A percentile compares a stretch with the other conserved stretches of the same genome.
Evolutionary conservation across 2,888 invertebrate genomes (phyloP).

Genomic region (Rhorus exstirpatorius): DNA sequence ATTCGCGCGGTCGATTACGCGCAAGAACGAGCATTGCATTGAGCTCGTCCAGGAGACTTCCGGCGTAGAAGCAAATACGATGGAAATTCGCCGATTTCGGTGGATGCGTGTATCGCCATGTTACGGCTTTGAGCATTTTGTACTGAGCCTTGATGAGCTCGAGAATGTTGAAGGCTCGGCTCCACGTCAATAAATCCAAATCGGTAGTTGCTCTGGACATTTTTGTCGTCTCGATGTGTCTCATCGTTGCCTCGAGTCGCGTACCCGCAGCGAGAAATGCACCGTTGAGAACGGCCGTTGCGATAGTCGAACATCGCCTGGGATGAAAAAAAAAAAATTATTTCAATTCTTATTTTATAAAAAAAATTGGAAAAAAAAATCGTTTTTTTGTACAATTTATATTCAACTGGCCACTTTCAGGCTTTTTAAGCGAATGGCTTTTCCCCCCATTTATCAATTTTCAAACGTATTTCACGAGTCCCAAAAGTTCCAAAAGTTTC

Average conservation of each 20-base stretch:
- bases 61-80: constrained; percentile 82
- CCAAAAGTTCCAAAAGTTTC: too few species aligned
- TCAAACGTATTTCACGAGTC: too few species aligned
- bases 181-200: constrained; percentile 71
- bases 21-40: constrained; percentile 75
- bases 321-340: too few species aligned
- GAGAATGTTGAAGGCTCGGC: constrained; percentile 76
- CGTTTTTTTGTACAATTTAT: neutral
- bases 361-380: neutral
- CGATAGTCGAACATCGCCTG: constrained; percentile 78
- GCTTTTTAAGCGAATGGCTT: too few species aligned
- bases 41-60: constrained; percentile 81
- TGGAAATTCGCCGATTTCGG: constrained; percentile 74
- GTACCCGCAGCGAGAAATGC: constrained; percentile 79
- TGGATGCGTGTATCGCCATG: constrained; percentile 84
- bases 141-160: constrained; percentile 80
- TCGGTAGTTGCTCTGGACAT: constrained; percentile 64
- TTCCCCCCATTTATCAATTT: too few species aligned
- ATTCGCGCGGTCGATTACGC: constrained; percentile 63
- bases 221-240: constrained; percentile 65
- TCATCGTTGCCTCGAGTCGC: constrained; percentile 75
- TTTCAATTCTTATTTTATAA: constrained; percentile 1
- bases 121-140: constrained; percentile 82
- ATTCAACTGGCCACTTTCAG: too few species aligned
- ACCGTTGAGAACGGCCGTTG: constrained; percentile 80